Conservation (phyloP, 1,140 invertebrate genomes). For the Popillia japonica region DNA sequence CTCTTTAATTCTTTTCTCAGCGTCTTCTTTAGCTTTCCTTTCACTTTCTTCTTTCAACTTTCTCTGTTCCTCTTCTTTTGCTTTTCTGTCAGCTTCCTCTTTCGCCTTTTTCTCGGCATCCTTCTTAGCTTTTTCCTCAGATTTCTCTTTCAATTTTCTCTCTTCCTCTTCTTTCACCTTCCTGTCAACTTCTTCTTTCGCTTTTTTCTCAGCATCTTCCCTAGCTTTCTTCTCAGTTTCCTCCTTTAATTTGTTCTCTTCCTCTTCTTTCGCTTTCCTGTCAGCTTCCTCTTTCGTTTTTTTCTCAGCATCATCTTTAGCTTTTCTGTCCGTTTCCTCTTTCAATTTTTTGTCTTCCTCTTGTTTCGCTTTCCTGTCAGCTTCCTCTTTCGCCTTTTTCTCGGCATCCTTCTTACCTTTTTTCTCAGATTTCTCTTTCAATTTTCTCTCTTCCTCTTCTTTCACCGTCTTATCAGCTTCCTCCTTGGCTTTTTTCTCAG, state of each 20-base stretch:
- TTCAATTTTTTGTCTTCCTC: conserved; percentile 44
- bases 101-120: too few relatives aligned
- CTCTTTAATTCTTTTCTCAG: too few relatives aligned
- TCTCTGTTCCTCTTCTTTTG: too few relatives aligned
- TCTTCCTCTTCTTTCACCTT: background rate
- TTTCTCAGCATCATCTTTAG: conserved; percentile 31
- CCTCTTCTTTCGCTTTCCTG: background rate
- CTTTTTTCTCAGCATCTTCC: too few relatives aligned
- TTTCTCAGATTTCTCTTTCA: conserved; percentile 47
- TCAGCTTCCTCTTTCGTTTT: background rate
- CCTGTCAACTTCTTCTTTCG: too few relatives aligned
- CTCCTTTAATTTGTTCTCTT: too few relatives aligned
- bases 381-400: conserved; percentile 46
- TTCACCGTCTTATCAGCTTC: conserved; percentile 52
- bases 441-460: conserved; percentile 46
- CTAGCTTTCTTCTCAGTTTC: too few relatives aligned
- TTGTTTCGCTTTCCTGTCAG: conserved; percentile 46
- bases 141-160: too few relatives aligned
- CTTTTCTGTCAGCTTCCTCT: conserved; percentile 43
- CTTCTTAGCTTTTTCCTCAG: too few relatives aligned
- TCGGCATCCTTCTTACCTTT: conserved; percentile 47
- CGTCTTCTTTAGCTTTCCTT: too few relatives aligned
- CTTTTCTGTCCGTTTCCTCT: conserved; percentile 45
- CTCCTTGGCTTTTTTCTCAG: conserved; percentile 50
- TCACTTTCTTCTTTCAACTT: too few relatives aligned